A percentile compares a stretch with the other conserved stretches of the same genome.
Conservation (phyloP, 2,797 vertebrate genomes). For the Poecilia picta region DNA sequence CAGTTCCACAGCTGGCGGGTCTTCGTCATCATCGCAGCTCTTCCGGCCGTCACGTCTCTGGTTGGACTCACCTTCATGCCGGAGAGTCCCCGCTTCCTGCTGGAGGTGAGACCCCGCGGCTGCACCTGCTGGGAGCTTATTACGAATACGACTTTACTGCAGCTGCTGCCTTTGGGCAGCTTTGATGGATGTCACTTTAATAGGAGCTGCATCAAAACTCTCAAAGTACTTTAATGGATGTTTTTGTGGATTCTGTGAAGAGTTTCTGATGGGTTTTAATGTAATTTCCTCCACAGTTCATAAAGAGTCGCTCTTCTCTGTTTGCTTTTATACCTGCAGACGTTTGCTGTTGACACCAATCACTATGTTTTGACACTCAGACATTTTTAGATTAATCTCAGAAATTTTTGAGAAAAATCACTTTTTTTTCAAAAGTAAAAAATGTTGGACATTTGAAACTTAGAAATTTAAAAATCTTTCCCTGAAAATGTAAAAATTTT, state of each 20-base stretch:
- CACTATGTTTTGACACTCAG: not conserved
- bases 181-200: not conserved
- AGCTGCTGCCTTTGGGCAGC: not conserved
- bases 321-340: not conserved
- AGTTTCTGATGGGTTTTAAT: not conserved
- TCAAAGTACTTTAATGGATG: not conserved
- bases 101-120: constrained; percentile 85
- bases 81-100: constrained; percentile 93
- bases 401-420: no score
- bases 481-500: no score
- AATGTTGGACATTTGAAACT: no score
- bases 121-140: not conserved
- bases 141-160: not conserved
- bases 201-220: not conserved
- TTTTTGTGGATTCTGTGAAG: not conserved
- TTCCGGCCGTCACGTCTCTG: constrained; percentile 90
- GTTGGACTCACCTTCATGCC: constrained; percentile 94
- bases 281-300: not conserved
- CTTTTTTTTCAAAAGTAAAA: no score
- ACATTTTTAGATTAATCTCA: no score
- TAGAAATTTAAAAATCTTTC: no score
- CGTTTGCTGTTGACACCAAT: not conserved
- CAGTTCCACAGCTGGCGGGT: constrained; percentile 98
- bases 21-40: constrained; percentile 89
- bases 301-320: not conserved